Conservation (phyloP, 2,888 invertebrate species). For the Pemphredon lugubris region DNA sequence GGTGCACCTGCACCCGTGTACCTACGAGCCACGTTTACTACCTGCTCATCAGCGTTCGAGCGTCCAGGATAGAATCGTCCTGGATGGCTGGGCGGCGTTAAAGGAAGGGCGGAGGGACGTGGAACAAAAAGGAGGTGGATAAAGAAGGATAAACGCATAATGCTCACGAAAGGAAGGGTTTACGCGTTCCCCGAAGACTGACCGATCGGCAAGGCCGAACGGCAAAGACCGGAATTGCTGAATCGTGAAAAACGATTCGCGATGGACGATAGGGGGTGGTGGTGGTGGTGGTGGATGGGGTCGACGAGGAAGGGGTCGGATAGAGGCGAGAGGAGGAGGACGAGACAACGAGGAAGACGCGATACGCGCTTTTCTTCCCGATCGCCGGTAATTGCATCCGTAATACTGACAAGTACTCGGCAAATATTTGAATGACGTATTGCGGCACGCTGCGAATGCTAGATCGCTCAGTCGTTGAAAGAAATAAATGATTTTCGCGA, state of each 20-base stretch:
- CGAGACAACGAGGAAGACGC: conserved; percentile 26
- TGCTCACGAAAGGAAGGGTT: conserved; percentile 72
- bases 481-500: conserved; percentile 45
- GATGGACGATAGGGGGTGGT: background rate
- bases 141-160: conserved; percentile 76
- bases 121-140: conserved; percentile 62
- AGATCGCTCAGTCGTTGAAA: conserved; percentile 16
- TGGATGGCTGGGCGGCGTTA: conserved; percentile 19
- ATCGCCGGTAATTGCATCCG: conserved; percentile 58
- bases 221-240: conserved; percentile 69
- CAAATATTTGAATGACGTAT: conserved; percentile 63
- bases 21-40: conserved; percentile 35
- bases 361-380: conserved; percentile 52
- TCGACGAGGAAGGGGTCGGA: background rate
- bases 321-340: background rate
- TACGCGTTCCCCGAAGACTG: conserved; percentile 75
- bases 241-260: conserved; percentile 71
- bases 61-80: conserved; percentile 26
- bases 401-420: conserved; percentile 57
- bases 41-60: conserved; percentile 37
- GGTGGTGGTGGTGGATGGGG: background rate
- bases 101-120: conserved; percentile 18
- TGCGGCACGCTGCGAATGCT: conserved; percentile 30
- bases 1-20: conserved; percentile 49
- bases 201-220: conserved; percentile 60